Percentiles rank a stretch among this genome's conserved stretches.
Conservation (phyloP, 1,140 invertebrate genomes). For the Ceratitis capitata region DNA sequence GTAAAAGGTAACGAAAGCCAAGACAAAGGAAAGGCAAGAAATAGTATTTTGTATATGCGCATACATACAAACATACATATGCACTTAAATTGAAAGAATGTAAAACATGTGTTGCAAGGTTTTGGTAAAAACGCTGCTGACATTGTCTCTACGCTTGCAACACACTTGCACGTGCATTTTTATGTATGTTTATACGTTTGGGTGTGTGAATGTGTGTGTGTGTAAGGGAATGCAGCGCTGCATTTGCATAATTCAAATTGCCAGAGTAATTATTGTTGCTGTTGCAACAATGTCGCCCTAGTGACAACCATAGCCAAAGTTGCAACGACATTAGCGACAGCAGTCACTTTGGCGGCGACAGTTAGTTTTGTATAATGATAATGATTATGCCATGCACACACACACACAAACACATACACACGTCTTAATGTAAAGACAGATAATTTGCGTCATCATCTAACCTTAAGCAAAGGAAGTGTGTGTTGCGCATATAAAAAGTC, state of each 20-base stretch:
- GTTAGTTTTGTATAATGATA: background rate
- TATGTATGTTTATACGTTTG: background rate
- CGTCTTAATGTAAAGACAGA: too few species aligned
- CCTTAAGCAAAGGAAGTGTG: background rate
- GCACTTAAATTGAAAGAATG: too few species aligned
- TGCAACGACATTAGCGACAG: background rate
- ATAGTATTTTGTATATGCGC: background rate
- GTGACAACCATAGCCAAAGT: background rate
- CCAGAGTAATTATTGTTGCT: background rate
- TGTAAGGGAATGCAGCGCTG: background rate
- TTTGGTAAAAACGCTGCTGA: background rate
- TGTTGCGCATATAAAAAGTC: background rate
- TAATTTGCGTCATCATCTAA: background rate
- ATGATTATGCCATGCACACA: background rate
- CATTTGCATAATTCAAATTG: constrained; percentile 34
- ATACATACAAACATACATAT: too few species aligned
- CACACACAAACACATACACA: background rate
- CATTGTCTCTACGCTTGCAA: constrained; percentile 4
- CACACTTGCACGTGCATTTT: background rate
- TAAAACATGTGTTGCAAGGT: constrained; percentile 8
- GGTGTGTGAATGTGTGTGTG: background rate
- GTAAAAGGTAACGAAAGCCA: background rate
- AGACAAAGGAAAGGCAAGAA: background rate
- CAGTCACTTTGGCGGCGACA: constrained; percentile 19
- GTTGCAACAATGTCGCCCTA: constrained; percentile 8